phyloP scores from a whole-genome alignment of 2,888 invertebrate genomes.

The Physocephala rufipes region DNA sequence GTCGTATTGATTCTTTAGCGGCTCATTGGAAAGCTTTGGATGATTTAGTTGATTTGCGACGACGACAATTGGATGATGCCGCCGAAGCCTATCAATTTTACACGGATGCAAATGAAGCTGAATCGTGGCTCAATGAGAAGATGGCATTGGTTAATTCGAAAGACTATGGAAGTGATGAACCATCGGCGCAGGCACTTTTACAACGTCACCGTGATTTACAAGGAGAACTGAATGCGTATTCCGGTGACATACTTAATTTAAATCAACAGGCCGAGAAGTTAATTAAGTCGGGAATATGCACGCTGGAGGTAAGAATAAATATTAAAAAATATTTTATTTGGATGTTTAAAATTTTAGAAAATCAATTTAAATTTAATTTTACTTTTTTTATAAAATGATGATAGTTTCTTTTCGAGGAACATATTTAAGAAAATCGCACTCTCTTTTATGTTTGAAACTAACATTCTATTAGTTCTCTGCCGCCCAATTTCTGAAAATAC shows the following conservation, averaged over 20 bases:
- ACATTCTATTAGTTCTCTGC: too few species aligned
- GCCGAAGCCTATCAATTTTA: slow-evolving; percentile 96
- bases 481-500: too few species aligned
- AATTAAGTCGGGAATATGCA: slow-evolving; percentile 77
- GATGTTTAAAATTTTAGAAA: neutral
- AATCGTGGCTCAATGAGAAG: slow-evolving; percentile 97
- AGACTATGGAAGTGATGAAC: slow-evolving; percentile 93
- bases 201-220: slow-evolving; percentile 87
- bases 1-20: slow-evolving; percentile 79
- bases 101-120: slow-evolving; percentile 96
- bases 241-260: slow-evolving; percentile 84
- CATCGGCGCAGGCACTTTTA: slow-evolving; percentile 86
- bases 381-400: too few species aligned
- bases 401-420: too few species aligned
- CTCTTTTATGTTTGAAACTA: too few species aligned
- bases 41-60: slow-evolving; percentile 78
- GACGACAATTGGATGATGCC: slow-evolving; percentile 83
- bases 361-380: neutral
- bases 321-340: neutral
- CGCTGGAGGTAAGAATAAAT: slow-evolving; percentile 55
- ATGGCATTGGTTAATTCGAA: slow-evolving; percentile 87
- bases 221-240: slow-evolving; percentile 88
- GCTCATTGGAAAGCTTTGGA: slow-evolving; percentile 92
- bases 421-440: too few species aligned
- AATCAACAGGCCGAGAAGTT: slow-evolving; percentile 82